Evolutionary conservation across 2,797 vertebrate genomes (phyloP).

Genomic region (Eospalax fontanierii): DNA sequence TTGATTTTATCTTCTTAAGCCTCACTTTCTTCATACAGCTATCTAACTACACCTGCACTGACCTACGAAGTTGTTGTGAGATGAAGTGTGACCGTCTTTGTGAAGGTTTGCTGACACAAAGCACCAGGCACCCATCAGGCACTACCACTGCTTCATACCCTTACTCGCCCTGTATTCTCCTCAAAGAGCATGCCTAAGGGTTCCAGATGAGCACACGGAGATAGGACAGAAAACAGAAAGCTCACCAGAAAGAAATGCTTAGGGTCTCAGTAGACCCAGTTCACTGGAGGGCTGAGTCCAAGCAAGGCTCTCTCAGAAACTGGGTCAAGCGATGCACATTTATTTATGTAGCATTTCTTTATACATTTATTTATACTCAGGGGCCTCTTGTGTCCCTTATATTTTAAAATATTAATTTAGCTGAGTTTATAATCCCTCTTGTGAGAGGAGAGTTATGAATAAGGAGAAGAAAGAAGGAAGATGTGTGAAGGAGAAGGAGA

Average conservation of each 20-base stretch:
- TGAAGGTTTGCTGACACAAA: not conserved
- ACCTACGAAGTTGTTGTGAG: not conserved
- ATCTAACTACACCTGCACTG: not conserved
- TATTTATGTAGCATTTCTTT: constrained; percentile 49
- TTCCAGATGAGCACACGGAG: not conserved
- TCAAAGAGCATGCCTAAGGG: not conserved
- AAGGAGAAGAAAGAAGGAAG: not conserved
- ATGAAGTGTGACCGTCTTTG: not conserved
- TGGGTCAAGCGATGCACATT: constrained; percentile 4
- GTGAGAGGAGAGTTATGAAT: not conserved
- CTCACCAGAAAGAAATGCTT: not conserved
- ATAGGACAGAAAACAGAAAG: not conserved
- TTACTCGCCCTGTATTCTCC: constrained; percentile 22
- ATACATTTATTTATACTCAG: constrained; percentile 65
- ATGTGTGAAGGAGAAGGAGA: not conserved
- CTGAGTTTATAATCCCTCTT: constrained; percentile 9
- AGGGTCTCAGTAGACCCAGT: not conserved
- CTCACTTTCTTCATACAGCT: not conserved
- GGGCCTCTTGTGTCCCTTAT: not conserved
- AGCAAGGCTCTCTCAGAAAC: constrained; percentile 4
- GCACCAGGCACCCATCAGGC: too few relatives aligned
- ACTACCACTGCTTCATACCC: not conserved
- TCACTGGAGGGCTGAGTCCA: not conserved
- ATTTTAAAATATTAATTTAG: constrained; percentile 65
- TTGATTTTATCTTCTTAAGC: not conserved